Percentiles rank a stretch among this genome's conserved stretches.
Evolutionary conservation across 2,888 invertebrate species (phyloP).

Genomic region (Sarcophaga variegata): DNA sequence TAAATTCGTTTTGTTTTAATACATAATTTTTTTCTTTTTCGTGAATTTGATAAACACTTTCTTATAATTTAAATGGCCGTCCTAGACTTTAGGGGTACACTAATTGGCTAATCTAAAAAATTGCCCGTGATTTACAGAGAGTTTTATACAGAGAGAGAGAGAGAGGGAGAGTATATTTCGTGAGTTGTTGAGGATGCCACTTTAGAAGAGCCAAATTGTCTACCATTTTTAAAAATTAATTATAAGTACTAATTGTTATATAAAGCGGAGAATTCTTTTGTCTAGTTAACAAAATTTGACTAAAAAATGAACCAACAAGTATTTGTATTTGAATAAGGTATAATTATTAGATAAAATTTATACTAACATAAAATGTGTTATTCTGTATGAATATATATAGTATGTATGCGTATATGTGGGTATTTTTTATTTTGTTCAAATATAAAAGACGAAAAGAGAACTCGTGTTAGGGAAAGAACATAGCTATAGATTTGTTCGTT

Average conservation of each 20-base stretch:
- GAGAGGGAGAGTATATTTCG: slow-evolving; percentile 29
- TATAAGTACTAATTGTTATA: neutral
- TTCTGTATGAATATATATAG: too few species aligned
- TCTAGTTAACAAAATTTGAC: slow-evolving; percentile 4
- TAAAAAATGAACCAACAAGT: slow-evolving; percentile 37
- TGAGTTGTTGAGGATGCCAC: slow-evolving; percentile 51
- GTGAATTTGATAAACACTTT: neutral
- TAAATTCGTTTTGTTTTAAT: slow-evolving; percentile 20
- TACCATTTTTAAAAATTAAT: slow-evolving; percentile 6
- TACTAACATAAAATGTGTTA: neutral
- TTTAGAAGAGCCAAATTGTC: neutral
- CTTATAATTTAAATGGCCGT: neutral
- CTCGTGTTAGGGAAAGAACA: neutral
- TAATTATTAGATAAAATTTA: slow-evolving; percentile 36
- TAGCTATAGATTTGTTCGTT: neutral
- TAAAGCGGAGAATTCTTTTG: neutral
- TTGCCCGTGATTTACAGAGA: slow-evolving; percentile 1
- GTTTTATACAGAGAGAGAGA: neutral
- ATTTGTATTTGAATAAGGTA: neutral
- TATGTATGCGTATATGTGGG: neutral
- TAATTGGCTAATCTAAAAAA: slow-evolving; percentile 1
- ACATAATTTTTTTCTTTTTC: neutral
- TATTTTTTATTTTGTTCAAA: neutral
- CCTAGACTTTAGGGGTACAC: neutral
- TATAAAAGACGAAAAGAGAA: slow-evolving; percentile 18